Evolutionary conservation across 2,113 vertebrate species (phyloP).

Genomic region (Sula dactylatra): DNA sequence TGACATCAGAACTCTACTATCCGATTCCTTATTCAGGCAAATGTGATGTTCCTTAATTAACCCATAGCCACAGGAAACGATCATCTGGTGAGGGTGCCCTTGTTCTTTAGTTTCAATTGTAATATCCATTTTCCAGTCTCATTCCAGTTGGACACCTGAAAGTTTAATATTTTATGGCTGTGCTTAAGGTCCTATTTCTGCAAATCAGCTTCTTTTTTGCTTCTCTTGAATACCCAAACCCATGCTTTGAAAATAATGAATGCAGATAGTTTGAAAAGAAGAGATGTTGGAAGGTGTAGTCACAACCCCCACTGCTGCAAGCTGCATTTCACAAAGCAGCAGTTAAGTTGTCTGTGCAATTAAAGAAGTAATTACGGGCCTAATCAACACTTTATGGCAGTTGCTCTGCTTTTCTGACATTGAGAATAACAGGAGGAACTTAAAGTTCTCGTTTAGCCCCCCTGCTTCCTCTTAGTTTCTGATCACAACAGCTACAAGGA

Average conservation of each 20-base stretch:
- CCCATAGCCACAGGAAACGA: background rate
- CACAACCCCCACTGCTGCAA: background rate
- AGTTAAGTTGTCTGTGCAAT: background rate
- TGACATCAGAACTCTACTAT: background rate
- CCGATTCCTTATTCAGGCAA: background rate
- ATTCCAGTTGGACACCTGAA: background rate
- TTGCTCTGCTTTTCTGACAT: background rate
- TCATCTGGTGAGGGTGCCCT: background rate
- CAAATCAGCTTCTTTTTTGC: background rate
- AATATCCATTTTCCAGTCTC: background rate
- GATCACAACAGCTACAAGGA: background rate
- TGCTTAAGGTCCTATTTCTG: background rate
- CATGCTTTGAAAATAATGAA: background rate
- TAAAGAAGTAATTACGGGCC: background rate
- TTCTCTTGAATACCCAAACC: background rate
- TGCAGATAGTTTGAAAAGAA: background rate
- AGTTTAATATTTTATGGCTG: background rate
- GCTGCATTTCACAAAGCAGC: background rate
- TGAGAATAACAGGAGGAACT: background rate
- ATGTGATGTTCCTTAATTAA: background rate
- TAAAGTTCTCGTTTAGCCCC: background rate
- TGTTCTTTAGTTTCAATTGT: background rate
- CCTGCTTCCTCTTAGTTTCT: background rate
- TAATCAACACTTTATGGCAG: background rate
- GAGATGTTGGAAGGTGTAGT: background rate